phyloP scores from a whole-genome alignment of 2,888 invertebrate genomes.

The Campaea margaritaria region DNA sequence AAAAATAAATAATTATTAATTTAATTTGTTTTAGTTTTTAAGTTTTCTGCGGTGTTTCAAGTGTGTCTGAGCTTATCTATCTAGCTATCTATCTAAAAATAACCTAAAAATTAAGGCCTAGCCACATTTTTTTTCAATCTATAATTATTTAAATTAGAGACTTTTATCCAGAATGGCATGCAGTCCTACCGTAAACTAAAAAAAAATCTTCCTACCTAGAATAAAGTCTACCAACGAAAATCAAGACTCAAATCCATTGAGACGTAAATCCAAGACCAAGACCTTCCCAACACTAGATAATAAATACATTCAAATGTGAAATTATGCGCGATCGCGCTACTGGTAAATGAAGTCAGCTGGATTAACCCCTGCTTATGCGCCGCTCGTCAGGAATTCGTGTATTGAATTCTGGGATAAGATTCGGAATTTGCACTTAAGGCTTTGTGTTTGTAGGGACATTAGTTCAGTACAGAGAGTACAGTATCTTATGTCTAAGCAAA shows the following conservation, averaged over 20 bases:
- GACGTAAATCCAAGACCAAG: too few relatives aligned
- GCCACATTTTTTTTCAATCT: too few relatives aligned
- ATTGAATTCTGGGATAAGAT: slow-evolving; percentile 54
- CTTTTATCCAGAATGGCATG: too few relatives aligned
- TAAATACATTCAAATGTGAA: slow-evolving; percentile 41
- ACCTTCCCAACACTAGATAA: slow-evolving; percentile 18
- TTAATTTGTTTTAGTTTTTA: too few relatives aligned
- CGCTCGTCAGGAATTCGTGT: slow-evolving; percentile 50
- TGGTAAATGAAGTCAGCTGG: slow-evolving; percentile 53
- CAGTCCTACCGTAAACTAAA: too few relatives aligned
- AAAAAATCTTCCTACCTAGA: too few relatives aligned
- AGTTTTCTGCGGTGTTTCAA: too few relatives aligned
- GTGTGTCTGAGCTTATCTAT: too few relatives aligned
- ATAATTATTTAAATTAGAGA: too few relatives aligned
- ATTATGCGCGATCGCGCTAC: slow-evolving; percentile 45
- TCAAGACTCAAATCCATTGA: slow-evolving; percentile 5
- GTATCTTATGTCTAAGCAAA: slow-evolving; percentile 2
- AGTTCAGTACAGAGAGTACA: slow-evolving; percentile 8
- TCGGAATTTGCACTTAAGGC: slow-evolving; percentile 52
- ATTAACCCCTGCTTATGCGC: slow-evolving; percentile 51
- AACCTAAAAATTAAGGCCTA: too few relatives aligned
- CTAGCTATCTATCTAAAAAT: too few relatives aligned
- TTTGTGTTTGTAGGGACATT: slow-evolving; percentile 39
- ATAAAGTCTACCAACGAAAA: background rate
- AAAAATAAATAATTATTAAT: too few relatives aligned